Evolutionary conservation across 2,888 invertebrate genomes (phyloP).

Genomic region (Chalcis sispes): DNA sequence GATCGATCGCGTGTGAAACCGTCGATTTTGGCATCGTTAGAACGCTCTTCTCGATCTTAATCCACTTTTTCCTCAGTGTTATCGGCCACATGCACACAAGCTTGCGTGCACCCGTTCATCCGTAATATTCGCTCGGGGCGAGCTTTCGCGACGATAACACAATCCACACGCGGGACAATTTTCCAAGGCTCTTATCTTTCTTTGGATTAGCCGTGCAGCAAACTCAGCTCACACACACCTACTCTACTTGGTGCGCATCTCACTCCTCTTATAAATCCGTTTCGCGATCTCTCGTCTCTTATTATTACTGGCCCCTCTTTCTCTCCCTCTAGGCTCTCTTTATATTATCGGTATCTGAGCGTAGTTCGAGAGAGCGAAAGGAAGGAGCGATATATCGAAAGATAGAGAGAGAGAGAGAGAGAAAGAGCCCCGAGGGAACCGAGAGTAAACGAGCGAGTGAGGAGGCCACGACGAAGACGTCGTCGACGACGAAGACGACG

Average conservation of each 20-base stretch:
- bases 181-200: too few species aligned
- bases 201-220: too few species aligned
- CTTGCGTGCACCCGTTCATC: neutral
- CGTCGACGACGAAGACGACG: too few species aligned
- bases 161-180: too few species aligned
- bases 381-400: conserved; percentile 48
- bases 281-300: conserved; percentile 28
- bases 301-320: conserved; percentile 23
- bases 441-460: neutral
- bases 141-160: too few species aligned
- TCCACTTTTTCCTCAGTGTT: too few species aligned
- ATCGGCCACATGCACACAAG: too few species aligned
- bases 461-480: conserved; percentile 17
- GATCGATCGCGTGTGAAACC: neutral
- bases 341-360: conserved; percentile 48
- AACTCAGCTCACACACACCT: too few species aligned
- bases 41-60: too few species aligned
- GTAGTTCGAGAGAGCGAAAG: conserved; percentile 1
- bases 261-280: conserved; percentile 26
- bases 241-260: conserved; percentile 2
- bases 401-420: too few species aligned
- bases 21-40: too few species aligned
- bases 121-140: neutral
- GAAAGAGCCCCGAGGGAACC: conserved; percentile 5
- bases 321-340: conserved; percentile 46